Evolutionary conservation across 1,140 invertebrate species (phyloP), one percentile per base, ranked within the genome.

Genomic region (Psix sp.): DNA sequence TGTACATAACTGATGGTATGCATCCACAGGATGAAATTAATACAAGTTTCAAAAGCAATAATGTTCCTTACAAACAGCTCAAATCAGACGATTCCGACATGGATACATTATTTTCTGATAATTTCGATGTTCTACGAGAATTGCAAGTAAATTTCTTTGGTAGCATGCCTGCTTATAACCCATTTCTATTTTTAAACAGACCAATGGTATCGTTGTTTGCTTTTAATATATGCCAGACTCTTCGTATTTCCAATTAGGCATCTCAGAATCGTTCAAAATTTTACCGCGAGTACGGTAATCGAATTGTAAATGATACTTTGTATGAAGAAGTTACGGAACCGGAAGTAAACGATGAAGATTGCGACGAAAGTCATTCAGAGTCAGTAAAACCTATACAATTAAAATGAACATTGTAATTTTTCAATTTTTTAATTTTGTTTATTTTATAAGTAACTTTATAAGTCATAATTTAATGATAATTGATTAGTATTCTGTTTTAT

Each of bases 121-220:
- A 67, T 52, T 35, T 49, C 26, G 63, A 74, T 51, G 68, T 68
- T 56, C 56, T 68, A 16, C 78, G 78, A 77, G 76, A 80, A 77
- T 74, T 77, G 76, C 78, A 77, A 79, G 78, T 79, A 79, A 79
- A 79, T 79, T 74, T 73, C 65, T 76, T 49, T 75, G 65, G 60
- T 57, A 49, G 24, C 65, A 43, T 36, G 35, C n/a, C 33, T 45
- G 26, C 20, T 49, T 46, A 17, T 38, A 24, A 59, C 38, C 7
- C 14, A 26, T n/a, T n/a, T n/a, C n/a, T n/a, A n/a, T n/a, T n/a
- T n/a, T n/a, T n/a, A n/a, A n/a, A n/a, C n/a, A n/a, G n/a, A n/a
- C n/a, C n/a, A n/a, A n/a, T n/a, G n/a, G n/a, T n/a, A n/a, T n/a
- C n/a, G n/a, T n/a, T n/a, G n/a, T n/a, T n/a, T n/a, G n/a, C n/a